Percentiles rank a stretch among this genome's conserved stretches.
These are phyloP conservation scores for Cetonia aurata DNA, from an alignment of 2,888 invertebrate genomes.

Conservation along the genomic window DNA sequence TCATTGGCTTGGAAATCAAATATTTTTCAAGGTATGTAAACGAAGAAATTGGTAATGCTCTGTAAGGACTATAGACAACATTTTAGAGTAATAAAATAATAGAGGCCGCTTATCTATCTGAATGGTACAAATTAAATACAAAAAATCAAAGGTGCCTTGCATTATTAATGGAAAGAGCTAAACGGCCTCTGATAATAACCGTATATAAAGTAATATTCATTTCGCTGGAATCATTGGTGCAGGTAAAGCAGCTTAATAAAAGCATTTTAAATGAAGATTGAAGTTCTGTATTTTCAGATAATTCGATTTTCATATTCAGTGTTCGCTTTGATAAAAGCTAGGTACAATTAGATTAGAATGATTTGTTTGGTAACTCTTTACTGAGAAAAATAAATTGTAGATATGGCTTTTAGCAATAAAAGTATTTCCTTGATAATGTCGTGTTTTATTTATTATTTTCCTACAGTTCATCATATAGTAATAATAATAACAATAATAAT, in stretches of 20 bases:
- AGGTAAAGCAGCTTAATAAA: background rate
- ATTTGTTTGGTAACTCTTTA: too few relatives aligned
- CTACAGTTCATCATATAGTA: too few relatives aligned
- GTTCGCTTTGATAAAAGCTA: conserved; percentile 23
- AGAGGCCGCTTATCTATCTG: conserved; percentile 32
- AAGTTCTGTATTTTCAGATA: background rate
- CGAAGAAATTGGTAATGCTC: background rate
- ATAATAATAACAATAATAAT: too few relatives aligned
- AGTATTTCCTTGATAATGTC: too few relatives aligned
- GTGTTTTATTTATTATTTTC: too few relatives aligned
- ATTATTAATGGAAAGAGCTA: conserved; percentile 16
- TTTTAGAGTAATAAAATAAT: conserved; percentile 33
- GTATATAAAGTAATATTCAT: conserved; percentile 14
- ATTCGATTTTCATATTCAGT: conserved; percentile 28
- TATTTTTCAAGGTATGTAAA: conserved; percentile 20
- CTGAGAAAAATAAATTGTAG: too few relatives aligned
- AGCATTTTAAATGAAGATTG: too few relatives aligned
- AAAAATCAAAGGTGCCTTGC: conserved; percentile 10
- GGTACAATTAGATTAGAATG: background rate
- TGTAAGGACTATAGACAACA: background rate
- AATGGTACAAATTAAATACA: conserved; percentile 30
- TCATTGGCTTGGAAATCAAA: conserved; percentile 41
- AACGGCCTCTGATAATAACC: background rate
- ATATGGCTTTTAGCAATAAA: too few relatives aligned
- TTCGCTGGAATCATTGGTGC: conserved; percentile 6